phyloP scores from a whole-genome alignment of 2,797 vertebrate genomes.

The Scomberomorus guttatus region DNA sequence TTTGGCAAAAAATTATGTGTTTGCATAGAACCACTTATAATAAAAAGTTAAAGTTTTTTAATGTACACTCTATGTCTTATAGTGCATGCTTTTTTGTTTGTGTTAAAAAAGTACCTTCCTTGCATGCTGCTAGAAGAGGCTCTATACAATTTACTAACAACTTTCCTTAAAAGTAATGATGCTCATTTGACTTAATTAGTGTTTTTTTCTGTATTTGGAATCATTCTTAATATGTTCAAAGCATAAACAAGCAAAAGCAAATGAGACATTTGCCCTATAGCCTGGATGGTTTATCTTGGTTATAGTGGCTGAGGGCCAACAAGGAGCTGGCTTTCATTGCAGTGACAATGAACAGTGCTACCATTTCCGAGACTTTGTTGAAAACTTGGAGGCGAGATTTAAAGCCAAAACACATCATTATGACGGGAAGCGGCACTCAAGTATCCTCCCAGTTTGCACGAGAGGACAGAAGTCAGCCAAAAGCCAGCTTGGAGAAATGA shows the following conservation, averaged over 20 bases:
- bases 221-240: not conserved
- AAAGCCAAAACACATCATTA: constrained; percentile 28
- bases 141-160: not conserved
- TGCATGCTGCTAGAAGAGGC: not conserved
- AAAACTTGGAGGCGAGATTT: constrained; percentile 45
- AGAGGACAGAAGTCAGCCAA: constrained; percentile 39
- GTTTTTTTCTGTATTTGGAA: not conserved
- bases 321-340: constrained; percentile 20
- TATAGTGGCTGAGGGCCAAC: constrained; percentile 13
- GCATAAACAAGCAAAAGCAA: not conserved
- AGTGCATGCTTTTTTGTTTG: not conserved
- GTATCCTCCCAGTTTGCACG: constrained; percentile 7
- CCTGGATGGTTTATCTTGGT: constrained; percentile 1
- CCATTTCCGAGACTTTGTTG: constrained; percentile 48
- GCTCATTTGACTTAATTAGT: not conserved
- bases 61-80: no score
- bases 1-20: not conserved
- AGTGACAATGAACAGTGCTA: constrained; percentile 62
- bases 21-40: not conserved
- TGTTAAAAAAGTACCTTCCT: no score
- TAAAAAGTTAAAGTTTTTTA: not conserved
- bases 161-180: not conserved
- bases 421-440: constrained; percentile 41
- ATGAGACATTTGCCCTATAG: constrained; percentile 12
- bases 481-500: not conserved